Evolutionary conservation across 1,140 invertebrate genomes (phyloP), one percentile per base, ranked within the genome.

Genomic region (Heterodera carotae): DNA sequence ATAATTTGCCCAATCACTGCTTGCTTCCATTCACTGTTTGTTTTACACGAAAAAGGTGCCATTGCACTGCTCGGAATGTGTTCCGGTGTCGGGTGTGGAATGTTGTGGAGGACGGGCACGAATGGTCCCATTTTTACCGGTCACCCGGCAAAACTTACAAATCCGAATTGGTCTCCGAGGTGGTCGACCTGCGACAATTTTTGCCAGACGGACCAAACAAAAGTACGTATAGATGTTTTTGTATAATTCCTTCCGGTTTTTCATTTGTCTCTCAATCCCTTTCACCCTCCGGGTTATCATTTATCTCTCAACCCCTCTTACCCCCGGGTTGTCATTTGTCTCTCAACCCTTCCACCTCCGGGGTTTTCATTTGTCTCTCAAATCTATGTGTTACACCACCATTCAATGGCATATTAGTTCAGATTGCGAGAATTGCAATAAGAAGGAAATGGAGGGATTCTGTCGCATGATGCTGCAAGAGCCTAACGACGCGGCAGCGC

Each of bases 81-180:
- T 86, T 85, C 76, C 76, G 76, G 43, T 88, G 86, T 64, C 27
- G 76, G 25, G 80, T 84, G 12, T 81, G 71, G 33, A 86, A 86
- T 69, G 66, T 76, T 39, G 69, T 86, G 25, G 86, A 83, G 25
- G 84, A 87, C 34, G 82, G 81, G 0, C 67, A 85, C 5, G 76
- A 80, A 29, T 86, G 81, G 81, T 88, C 85, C 1, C 76, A 80
- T 25, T 84, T 82, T 59, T 86, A 86, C 71, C 80, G 83, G 71
- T 39, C 53, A 18, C 69, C 66, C 29, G 71, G 71, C 56, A 86
- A 86, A 79, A 75, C 72, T 31, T 86, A 48, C 59, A 39, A 71
- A 27, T 87, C 84, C 12, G 76, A 77, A 60, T 31, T 86, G 22
- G 74, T 84, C 29, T 85, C 86, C 6, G 73, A 84, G n/a, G 64